Conservation (phyloP, 2,113 vertebrate species). For the Oxyura jamaicensis region DNA sequence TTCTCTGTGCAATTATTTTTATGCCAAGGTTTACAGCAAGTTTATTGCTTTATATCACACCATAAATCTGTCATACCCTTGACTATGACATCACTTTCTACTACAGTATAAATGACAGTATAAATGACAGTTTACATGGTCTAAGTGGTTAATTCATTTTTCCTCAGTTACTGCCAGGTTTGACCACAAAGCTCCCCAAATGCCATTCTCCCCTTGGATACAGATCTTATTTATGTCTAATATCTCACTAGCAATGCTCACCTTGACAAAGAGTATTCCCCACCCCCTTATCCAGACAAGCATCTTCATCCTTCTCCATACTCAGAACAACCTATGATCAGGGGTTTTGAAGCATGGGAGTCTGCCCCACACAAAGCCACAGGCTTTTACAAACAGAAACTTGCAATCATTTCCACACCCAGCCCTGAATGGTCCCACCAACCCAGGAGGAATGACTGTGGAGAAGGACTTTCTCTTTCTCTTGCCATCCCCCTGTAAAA, state of each 20-base stretch:
- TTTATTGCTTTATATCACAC: neutral
- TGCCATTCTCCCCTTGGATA: accelerated
- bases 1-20: neutral
- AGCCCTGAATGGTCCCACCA: neutral
- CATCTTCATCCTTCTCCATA: neutral
- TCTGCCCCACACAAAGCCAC: neutral
- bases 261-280: neutral
- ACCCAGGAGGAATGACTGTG: neutral
- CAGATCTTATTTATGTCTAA: neutral
- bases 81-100: neutral
- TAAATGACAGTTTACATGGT: neutral
- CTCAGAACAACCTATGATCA: accelerated
- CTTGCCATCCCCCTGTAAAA: neutral
- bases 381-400: neutral
- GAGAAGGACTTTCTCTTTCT: neutral
- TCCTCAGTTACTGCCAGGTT: neutral
- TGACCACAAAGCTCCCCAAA: neutral
- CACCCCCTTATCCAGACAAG: neutral
- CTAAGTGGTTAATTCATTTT: accelerated
- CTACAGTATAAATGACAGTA: neutral
- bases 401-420: neutral
- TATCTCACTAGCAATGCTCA: neutral
- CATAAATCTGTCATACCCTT: neutral
- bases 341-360: neutral
- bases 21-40: neutral